phyloP scores from a whole-genome alignment of 2,888 invertebrate genomes.

The Daptonema setosum region DNA sequence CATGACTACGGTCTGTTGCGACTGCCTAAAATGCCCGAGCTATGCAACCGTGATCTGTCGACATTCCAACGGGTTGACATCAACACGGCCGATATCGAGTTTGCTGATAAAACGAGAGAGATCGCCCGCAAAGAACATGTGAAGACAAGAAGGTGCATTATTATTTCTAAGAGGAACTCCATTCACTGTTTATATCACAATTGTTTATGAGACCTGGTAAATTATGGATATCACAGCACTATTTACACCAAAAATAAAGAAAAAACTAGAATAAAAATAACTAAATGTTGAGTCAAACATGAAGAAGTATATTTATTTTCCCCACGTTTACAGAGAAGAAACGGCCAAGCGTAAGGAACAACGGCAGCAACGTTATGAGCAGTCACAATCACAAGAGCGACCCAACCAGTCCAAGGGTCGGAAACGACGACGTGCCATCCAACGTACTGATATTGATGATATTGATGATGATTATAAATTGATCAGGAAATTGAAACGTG shows the following conservation, averaged over 20 bases:
- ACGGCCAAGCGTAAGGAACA: not conserved
- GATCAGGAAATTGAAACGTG: conserved; percentile 31
- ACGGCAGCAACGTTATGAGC: not conserved
- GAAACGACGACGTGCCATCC: not conserved
- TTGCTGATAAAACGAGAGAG: not conserved
- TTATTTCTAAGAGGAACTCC: too few relatives aligned
- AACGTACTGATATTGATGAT: conserved; percentile 27
- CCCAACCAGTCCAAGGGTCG: not conserved
- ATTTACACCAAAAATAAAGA: not conserved
- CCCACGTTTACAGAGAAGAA: not conserved
- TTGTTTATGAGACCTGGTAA: too few relatives aligned
- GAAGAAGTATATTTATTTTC: too few relatives aligned
- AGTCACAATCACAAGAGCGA: too few relatives aligned
- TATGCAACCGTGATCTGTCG: conserved; percentile 28
- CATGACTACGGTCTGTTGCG: conserved; percentile 68
- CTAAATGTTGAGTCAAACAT: too few relatives aligned
- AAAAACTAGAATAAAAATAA: too few relatives aligned
- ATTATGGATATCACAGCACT: too few relatives aligned
- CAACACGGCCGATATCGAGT: conserved; percentile 3
- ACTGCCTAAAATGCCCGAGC: conserved; percentile 82
- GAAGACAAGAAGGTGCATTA: too few relatives aligned
- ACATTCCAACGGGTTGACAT: conserved; percentile 13
- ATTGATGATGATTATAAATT: conserved; percentile 29
- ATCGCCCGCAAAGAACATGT: too few relatives aligned
- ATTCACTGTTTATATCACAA: too few relatives aligned